Evolutionary conservation across 2,888 invertebrate genomes (phyloP).

Genomic region (Parelbella ahira): DNA sequence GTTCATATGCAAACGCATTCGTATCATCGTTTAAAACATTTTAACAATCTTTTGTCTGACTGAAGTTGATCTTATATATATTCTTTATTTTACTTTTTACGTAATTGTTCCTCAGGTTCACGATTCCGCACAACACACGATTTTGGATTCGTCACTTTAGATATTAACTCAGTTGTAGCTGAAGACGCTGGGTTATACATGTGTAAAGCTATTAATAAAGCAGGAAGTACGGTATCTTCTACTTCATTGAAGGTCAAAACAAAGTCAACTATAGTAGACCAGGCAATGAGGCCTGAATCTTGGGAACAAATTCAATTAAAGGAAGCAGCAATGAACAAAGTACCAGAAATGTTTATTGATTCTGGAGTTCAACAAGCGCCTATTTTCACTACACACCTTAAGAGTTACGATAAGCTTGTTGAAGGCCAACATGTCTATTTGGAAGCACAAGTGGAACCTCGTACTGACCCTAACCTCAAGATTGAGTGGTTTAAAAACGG

Average conservation of each 20-base stretch:
- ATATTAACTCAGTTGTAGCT: conserved; percentile 92
- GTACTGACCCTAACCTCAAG: conserved; percentile 91
- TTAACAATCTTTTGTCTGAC: too few species aligned
- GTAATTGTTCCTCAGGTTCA: conserved; percentile 85
- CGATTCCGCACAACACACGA: conserved; percentile 95
- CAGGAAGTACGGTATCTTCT: conserved; percentile 96
- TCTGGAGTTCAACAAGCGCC: conserved; percentile 94
- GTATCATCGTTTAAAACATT: too few species aligned
- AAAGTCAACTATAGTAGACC: conserved; percentile 89
- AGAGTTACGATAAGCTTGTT: conserved; percentile 89
- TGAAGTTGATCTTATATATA: too few species aligned
- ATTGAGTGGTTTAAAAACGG: conserved; percentile 97
- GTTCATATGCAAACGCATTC: too few species aligned
- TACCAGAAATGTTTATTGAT: conserved; percentile 93
- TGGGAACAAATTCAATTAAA: conserved; percentile 95
- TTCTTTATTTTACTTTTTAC: too few species aligned
- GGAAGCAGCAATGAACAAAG: conserved; percentile 95
- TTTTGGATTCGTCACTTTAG: conserved; percentile 96
- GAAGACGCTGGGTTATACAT: conserved; percentile 96
- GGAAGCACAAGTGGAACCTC: conserved; percentile 94
- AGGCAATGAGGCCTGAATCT: conserved; percentile 93
- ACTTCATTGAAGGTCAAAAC: conserved; percentile 93
- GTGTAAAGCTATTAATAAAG: conserved; percentile 95
- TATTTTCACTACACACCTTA: conserved; percentile 95
- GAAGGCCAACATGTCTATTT: conserved; percentile 93